Evolutionary conservation across 2,797 vertebrate species (phyloP), one percentile per base, ranked within the genome.

Genomic region (Sciaenops ocellatus): DNA sequence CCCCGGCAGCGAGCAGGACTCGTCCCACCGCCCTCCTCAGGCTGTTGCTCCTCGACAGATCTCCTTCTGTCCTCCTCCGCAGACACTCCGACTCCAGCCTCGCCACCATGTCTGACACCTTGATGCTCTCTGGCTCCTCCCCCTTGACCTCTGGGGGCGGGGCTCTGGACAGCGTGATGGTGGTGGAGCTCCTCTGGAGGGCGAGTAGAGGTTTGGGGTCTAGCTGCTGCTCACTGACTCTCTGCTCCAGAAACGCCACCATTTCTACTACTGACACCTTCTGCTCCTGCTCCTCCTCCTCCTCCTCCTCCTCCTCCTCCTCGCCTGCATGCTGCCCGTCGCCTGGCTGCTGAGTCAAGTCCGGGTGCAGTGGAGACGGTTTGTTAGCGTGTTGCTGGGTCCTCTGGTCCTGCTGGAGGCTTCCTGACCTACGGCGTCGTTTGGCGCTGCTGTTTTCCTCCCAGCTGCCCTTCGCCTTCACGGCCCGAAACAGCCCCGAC

Each of bases 71-170:
- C 90, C 61, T 59, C 20, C 90, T 93, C 88, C 87, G 93, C 90
- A 97, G 90, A 89, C 97, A 97, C 87, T 98, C 96, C 0, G 96
- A 98, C 89, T 99, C 98, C 78, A 99, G 92, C 94, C 85, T 96
- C 20, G 98, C 98, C 63, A 99, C 98, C 96, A 99, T 97, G 92
- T 99, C 97, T 5, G 97, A 95, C 80, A 99, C 98, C 0, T 94
- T 92, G 75, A 98, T 69, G 0, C 96, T 95, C 78, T 99, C 98
- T 0, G 84, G 84, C 85, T 94, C 89, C 76, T 96, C 96, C 38
- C 93, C 87, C 26, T 5, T 46, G 50, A 46, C 10, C 24, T 69
- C 76, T 0, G 50, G 18, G 46, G 63, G 77, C 2, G 11, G 59
- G 20, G 86, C 2, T 69, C 86, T 96, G 42, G 93, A 89, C 22